Evolutionary conservation across 2,797 vertebrate species (phyloP), one percentile per base, ranked within the genome.

Genomic region (Catamblyrhynchus diadema): DNA sequence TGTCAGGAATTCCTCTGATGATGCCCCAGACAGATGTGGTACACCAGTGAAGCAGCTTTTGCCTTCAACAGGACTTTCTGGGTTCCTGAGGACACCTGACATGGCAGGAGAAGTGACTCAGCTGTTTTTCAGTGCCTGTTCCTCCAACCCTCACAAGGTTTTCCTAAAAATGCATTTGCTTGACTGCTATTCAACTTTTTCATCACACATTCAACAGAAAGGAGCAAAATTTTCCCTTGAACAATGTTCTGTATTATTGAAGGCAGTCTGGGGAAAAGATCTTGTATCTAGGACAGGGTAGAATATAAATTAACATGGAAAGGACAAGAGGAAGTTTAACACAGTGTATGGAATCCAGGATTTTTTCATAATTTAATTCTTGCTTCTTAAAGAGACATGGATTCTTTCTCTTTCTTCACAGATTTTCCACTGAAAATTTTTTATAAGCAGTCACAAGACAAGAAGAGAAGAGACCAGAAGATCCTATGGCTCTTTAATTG

Each of bases 221-320:
- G 51, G 65, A 75, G 41, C n/a, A 39, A 50, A 54, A 62, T 56
- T 53, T 61, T 88, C 60, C 74, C 67, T 73, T 1, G 0, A 91
- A 93, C 32, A 86, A 42, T 56, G 67, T 96, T 95, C 92, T 92
- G 9, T 93, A 87, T 86, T 94, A 91, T n/a, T 95, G 81, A 93
- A 95, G 62, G 69, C 48, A 66, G 35, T 79, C 39, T 71, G 33
- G 88, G 45, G 57, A 60, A 91, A 57, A 79, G 50, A 83, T 44
- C 33, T 82, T 6, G 3, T 79, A 71, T 47, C 65, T 66, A 84
- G 93, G 86, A 73, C 86, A 93, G 45, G 15, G 33, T 47, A 93
- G 81, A 93, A 72, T 93, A 86, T 62, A 75, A 94, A 94, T 89
- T 67, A 92, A 86, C 51, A 62, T 28, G 33, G 48, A 91, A 94